Evolutionary conservation across 37 sponge, comb jelly and placozoan species (phyloP), one percentile per base, ranked within the genome.

Genomic region (Beroe forskalii): DNA sequence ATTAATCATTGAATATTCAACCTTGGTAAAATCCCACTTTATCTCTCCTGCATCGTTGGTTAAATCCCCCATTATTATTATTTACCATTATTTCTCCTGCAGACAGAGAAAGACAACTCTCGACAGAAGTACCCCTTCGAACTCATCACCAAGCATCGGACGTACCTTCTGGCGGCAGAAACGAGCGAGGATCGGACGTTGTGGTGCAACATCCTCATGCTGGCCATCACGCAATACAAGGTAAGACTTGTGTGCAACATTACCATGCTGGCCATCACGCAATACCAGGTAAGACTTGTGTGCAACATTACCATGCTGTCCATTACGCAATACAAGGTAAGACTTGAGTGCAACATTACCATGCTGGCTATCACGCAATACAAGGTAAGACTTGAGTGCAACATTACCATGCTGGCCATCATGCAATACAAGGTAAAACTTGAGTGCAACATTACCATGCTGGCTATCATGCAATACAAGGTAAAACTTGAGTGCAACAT

Each of bases 181-280:
- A 80, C 86, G 20, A 80, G 86, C 30, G 86, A 80, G 55, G 86
- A 80, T 3, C 12, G 86, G 86, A 80, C 86, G 8, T 30, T 44
- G 25, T 80, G 86, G 86, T 80, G 86, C 48, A 80, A 38, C 48
- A 80, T 80, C 55, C 86, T 80, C 55, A 41, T 44, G 86, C 22
- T 44, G 0, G 55, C 44, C 19, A 80, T 80, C 55, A 41, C 44
- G 4, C 86, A 44, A 48, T 80, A 44, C 42, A 44, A 80, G 86
- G 86, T 80, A 24, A n/a, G n/a, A n/a, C n/a, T n/a, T n/a, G n/a
- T n/a, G 86, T 80, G 86, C 48, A 80, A 38, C 48, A 80, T 80
- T 37, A 43, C 42, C 55, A 41, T 44, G 86, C 22, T 44, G 0
- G 55, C 44, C 19, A 80, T 80, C 55, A 41, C 44, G 4, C 86